phyloP scores from a whole-genome alignment of 35 echinoderm and acorn worm species.

The Ophioderma brevispina region DNA sequence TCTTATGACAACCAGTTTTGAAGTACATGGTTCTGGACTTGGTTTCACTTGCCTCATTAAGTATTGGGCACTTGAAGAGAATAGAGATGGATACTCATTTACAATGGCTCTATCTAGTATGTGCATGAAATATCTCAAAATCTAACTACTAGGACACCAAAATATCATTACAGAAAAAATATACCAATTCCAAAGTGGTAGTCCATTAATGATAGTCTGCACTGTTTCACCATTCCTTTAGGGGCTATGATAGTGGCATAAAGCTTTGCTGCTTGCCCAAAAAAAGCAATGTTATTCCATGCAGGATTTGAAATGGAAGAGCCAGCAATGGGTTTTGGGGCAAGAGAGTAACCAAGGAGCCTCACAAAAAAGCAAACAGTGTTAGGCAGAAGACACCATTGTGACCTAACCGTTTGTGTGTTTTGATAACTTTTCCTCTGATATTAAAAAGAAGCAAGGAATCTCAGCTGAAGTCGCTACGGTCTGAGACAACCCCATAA shows the following conservation, averaged over 20 bases:
- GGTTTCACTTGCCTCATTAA: no score
- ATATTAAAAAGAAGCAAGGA: conserved; percentile 79
- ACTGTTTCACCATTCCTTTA: conserved; percentile 75
- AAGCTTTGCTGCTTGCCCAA: conserved; percentile 70
- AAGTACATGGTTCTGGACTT: no score
- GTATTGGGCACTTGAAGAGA: no score
- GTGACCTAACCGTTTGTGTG: conserved; percentile 52
- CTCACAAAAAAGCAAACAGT: conserved; percentile 76
- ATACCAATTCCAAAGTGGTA: conserved; percentile 89
- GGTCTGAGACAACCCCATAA: conserved; percentile 88
- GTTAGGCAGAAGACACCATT: conserved; percentile 70
- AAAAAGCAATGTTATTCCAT: conserved; percentile 92
- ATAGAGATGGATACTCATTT: no score
- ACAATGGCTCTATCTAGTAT: no score
- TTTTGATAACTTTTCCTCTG: conserved; percentile 75
- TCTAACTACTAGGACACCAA: no score
- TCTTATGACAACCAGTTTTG: no score
- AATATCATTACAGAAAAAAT: no score
- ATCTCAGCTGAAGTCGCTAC: conserved; percentile 76
- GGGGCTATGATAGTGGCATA: conserved; percentile 87
- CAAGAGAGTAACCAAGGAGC: conserved; percentile 82
- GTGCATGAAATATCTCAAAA: no score
- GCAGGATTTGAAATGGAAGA: conserved; percentile 88
- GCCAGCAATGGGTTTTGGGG: conserved; percentile 72
- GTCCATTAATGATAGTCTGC: conserved; percentile 68